Percentiles rank a stretch among this genome's conserved stretches.
These are phyloP conservation scores for Drosophila cardini DNA, from an alignment of 1,140 invertebrate genomes.

Conservation along the genomic window DNA sequence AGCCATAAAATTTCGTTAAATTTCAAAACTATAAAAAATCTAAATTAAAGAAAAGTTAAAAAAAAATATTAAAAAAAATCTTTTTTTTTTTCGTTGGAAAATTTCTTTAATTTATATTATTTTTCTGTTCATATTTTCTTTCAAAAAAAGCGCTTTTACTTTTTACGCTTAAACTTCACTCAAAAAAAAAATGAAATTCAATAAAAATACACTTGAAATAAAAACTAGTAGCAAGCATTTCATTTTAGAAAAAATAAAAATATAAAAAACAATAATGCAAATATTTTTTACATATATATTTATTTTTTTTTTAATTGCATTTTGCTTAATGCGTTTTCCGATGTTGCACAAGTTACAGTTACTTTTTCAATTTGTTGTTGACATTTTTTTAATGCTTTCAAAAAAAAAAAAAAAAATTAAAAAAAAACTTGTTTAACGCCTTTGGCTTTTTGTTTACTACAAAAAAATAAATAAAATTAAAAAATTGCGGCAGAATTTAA, in stretches of 20 bases:
- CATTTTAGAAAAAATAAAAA: constrained; percentile 30
- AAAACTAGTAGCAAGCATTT: constrained; percentile 33
- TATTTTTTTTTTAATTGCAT: constrained; percentile 16
- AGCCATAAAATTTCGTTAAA: constrained; percentile 67
- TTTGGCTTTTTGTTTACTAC: constrained; percentile 80
- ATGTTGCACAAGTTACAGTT: constrained; percentile 22
- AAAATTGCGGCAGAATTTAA: constrained; percentile 24
- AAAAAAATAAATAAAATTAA: constrained; percentile 3
- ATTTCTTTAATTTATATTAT: constrained; percentile 18
- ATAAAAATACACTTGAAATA: constrained; percentile 25
- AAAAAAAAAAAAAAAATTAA: too few relatives aligned
- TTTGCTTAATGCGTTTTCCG: constrained; percentile 39
- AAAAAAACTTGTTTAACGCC: constrained; percentile 47
- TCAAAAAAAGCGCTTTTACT: constrained; percentile 49
- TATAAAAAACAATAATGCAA: too few relatives aligned
- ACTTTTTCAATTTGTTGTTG: constrained; percentile 43
- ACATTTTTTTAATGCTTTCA: constrained; percentile 31
- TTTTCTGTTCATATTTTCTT: constrained; percentile 12
- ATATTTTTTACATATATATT: constrained; percentile 4
- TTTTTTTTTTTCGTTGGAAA: constrained; percentile 9
- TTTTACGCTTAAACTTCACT: constrained; percentile 47
- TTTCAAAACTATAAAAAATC: constrained; percentile 28
- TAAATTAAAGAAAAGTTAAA: constrained; percentile 32
- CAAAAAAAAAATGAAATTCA: constrained; percentile 36
- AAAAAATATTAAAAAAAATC: neutral